Evolutionary conservation across 2,888 invertebrate genomes (phyloP).

Genomic region (Julus scanicus): DNA sequence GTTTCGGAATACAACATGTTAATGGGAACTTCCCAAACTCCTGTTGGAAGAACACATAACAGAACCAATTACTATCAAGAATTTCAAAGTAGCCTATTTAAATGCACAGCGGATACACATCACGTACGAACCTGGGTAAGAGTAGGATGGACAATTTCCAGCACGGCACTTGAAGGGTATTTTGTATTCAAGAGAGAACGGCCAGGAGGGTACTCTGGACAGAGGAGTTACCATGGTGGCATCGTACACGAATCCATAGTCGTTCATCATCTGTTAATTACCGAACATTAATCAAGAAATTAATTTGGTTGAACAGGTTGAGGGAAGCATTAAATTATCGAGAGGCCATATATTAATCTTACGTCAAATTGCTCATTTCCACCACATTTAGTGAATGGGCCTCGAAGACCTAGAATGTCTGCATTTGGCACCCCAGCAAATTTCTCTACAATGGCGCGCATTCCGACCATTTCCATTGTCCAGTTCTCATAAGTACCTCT

Average conservation of each 20-base stretch:
- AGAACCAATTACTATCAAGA: neutral
- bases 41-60: slow-evolving; percentile 66
- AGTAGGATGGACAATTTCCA: slow-evolving; percentile 88
- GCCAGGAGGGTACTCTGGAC: slow-evolving; percentile 85
- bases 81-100: neutral
- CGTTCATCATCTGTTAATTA: slow-evolving; percentile 80
- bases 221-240: slow-evolving; percentile 90
- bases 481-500: slow-evolving; percentile 80
- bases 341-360: slow-evolving; percentile 57
- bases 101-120: neutral
- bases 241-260: slow-evolving; percentile 92
- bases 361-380: slow-evolving; percentile 92
- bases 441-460: slow-evolving; percentile 85
- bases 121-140: slow-evolving; percentile 78
- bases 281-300: neutral
- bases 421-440: slow-evolving; percentile 84
- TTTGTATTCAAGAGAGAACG: slow-evolving; percentile 92
- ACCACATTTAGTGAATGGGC: slow-evolving; percentile 91
- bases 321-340: neutral
- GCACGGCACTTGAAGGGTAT: slow-evolving; percentile 93
- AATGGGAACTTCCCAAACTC: slow-evolving; percentile 91
- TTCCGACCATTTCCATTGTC: slow-evolving; percentile 94
- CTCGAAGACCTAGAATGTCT: slow-evolving; percentile 87
- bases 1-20: slow-evolving; percentile 89
- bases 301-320: neutral